Conservation (phyloP, 2,113 vertebrate species). For the Craseonycteris thonglongyai region DNA sequence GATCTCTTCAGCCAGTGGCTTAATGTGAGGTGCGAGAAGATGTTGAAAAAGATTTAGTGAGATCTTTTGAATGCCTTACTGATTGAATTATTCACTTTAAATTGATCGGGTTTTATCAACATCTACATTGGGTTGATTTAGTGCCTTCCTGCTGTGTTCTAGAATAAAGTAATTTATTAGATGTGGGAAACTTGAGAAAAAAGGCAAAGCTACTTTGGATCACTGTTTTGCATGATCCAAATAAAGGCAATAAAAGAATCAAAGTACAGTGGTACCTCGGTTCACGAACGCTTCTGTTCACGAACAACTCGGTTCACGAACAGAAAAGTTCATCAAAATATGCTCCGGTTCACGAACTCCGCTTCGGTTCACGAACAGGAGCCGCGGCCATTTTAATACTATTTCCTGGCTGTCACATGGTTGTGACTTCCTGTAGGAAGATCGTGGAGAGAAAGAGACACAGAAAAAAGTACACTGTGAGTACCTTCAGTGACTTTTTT, state of each 20-base stretch:
- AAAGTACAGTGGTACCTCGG: too few relatives aligned
- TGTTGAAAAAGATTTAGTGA: not conserved
- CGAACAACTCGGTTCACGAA: too few relatives aligned
- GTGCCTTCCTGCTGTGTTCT: not conserved
- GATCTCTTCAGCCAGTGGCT: not conserved
- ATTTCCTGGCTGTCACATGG: too few relatives aligned
- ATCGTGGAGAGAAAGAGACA: too few relatives aligned
- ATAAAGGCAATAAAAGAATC: not conserved
- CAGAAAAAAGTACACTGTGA: too few relatives aligned
- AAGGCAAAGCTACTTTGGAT: not conserved
- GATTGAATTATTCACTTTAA: constrained; percentile 48
- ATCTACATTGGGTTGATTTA: constrained; percentile 16
- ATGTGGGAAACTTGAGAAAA: not conserved
- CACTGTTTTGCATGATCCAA: not conserved
- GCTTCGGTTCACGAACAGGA: too few relatives aligned
- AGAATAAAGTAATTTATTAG: constrained; percentile 6
- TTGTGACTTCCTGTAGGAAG: too few relatives aligned
- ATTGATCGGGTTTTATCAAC: constrained; percentile 37
- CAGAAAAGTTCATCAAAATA: too few relatives aligned
- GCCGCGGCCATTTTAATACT: too few relatives aligned
- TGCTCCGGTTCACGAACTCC: too few relatives aligned
- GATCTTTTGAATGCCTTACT: not conserved
- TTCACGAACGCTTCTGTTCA: too few relatives aligned
- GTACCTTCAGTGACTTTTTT: too few relatives aligned
- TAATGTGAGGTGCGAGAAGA: not conserved